Evolutionary conservation across 2,113 vertebrate genomes (phyloP), one percentile per base, ranked within the genome.

Genomic region (Ophthalmolycus amberensis): DNA sequence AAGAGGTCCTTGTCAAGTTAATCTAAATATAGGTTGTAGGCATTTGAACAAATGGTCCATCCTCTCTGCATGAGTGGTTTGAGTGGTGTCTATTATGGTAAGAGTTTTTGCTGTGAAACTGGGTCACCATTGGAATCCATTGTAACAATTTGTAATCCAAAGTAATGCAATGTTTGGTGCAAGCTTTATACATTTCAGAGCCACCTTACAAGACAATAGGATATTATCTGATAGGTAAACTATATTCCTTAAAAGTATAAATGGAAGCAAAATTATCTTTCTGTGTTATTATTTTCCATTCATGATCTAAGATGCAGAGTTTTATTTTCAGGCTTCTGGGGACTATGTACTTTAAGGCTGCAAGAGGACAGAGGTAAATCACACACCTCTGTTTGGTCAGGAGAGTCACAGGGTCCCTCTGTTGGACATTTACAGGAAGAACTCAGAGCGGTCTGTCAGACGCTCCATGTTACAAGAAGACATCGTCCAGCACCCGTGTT

Each of bases 351-450:
- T 71, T 69, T 20, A 20, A 15, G 16, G 8, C 48, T 22, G 38
- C 50, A 37, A 32, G 46, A 75, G 65, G 29, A 56, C 66, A 32
- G 12, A 48, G 38, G 62, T 72, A 58, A 79, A 22, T 6, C 58
- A 65, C 46, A 16, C 58, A 9, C 16, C 58, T 76, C 42, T 64
- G 16, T 79, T 52, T 75, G 69, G 38, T 79, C 63, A 29, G 67
- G 27, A 71, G 46, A 83, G 66, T 79, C 58, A 76, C 82, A 76
- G 79, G 77, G 70, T 85, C 81, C 80, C 85, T 76, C 78, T 86
- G 76, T 85, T 86, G 79, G 82, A 79, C 78, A 63, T 75, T 81
- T 88, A 77, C 74, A 75, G 80, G 64, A 91, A 84, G 46, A 63
- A 65, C 75, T 77, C 25, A 54, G 10, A 42, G 25, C 38, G 3